Evolutionary conservation across 2,888 invertebrate genomes (phyloP).

Genomic region (Papilio elwesi): DNA sequence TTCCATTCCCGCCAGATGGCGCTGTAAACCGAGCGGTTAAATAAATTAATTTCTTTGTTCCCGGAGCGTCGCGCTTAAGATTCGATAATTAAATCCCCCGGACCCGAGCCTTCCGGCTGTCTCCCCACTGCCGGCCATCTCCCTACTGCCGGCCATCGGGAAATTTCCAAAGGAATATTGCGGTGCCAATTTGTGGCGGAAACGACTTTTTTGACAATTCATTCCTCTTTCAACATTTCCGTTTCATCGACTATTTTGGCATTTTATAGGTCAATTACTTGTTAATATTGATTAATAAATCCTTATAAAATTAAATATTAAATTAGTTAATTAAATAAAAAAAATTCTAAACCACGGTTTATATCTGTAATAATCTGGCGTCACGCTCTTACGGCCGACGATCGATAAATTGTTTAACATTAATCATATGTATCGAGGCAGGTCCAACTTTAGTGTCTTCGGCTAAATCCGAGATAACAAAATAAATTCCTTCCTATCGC

Average conservation of each 20-base stretch:
- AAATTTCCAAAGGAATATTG: slow-evolving; percentile 15
- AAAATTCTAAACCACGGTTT: slow-evolving; percentile 5
- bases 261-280: slow-evolving; percentile 5
- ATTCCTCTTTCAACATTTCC: neutral
- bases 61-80: slow-evolving; percentile 44
- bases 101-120: neutral
- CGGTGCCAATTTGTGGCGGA: slow-evolving; percentile 10
- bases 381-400: neutral
- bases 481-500: slow-evolving; percentile 52
- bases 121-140: slow-evolving; percentile 5
- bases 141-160: slow-evolving; percentile 7
- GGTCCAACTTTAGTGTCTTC: slow-evolving; percentile 14
- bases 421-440: neutral
- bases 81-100: slow-evolving; percentile 16
- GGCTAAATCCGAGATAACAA: slow-evolving; percentile 33
- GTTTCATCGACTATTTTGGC: neutral
- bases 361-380: slow-evolving; percentile 19
- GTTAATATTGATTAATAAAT: neutral
- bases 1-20: slow-evolving; percentile 38
- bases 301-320: neutral
- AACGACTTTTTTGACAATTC: slow-evolving; percentile 23
- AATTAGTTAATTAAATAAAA: neutral
- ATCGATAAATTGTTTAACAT: slow-evolving; percentile 18
- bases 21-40: slow-evolving; percentile 55
- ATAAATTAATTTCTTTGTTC: slow-evolving; percentile 69